Evolutionary conservation across 2,113 vertebrate genomes (phyloP).

Genomic region (Oophaga pumilio): DNA sequence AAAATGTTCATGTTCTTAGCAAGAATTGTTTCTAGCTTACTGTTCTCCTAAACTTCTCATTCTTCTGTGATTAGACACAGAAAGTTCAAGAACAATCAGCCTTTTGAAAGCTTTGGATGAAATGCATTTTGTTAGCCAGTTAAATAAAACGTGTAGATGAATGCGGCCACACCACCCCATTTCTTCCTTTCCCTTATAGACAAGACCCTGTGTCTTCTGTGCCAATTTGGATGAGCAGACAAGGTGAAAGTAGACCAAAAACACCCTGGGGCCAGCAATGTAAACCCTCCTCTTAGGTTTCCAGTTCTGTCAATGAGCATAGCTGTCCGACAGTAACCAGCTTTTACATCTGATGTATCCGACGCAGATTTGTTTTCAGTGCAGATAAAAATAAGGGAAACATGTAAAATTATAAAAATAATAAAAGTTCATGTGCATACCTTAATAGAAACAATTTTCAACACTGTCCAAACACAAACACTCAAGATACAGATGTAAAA

Average conservation of each 20-base stretch:
- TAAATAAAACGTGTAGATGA: background rate
- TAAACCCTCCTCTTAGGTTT: background rate
- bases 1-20: no score
- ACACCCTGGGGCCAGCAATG: background rate
- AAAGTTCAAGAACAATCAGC: background rate
- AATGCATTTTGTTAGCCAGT: background rate
- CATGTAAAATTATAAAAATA: background rate
- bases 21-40: background rate
- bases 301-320: background rate
- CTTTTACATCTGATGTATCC: background rate
- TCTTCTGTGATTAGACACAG: background rate
- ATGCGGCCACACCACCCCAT: background rate
- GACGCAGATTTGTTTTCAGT: background rate
- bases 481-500: constrained; percentile 20
- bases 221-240: background rate
- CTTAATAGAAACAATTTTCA: background rate
- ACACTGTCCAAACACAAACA: background rate
- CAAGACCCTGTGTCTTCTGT: background rate
- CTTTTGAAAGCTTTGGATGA: background rate
- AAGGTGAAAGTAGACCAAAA: background rate
- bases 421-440: background rate
- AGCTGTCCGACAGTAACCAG: background rate
- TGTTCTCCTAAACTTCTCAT: background rate
- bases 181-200: background rate
- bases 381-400: background rate